phyloP scores from a whole-genome alignment of 2,797 vertebrate genomes.

The Brachyalestes nurse region DNA sequence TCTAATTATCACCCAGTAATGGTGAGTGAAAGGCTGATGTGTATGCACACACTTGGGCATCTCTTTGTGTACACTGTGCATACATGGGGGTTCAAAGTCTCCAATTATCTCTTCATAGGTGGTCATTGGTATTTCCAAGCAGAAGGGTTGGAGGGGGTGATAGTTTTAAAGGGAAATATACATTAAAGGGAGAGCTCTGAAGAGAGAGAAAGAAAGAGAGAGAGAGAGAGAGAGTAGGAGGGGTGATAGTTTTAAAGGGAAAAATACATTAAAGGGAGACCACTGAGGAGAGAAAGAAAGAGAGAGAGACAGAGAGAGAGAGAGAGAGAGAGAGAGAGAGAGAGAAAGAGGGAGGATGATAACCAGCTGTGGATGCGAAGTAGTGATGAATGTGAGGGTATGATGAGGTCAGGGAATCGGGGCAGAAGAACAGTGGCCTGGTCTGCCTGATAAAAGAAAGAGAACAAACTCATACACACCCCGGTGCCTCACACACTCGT shows the following conservation, averaged over 20 bases:
- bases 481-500: slow-evolving; percentile 37
- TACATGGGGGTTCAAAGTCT: slow-evolving; percentile 24
- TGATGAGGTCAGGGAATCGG: slow-evolving; percentile 57
- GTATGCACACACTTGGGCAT: background rate
- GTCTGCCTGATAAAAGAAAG: slow-evolving; percentile 56
- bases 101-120: slow-evolving; percentile 47
- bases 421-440: slow-evolving; percentile 54
- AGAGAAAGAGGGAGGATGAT: slow-evolving; percentile 33
- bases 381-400: slow-evolving; percentile 56
- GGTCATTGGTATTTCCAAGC: slow-evolving; percentile 44
- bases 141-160: slow-evolving; percentile 23
- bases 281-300: background rate
- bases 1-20: slow-evolving; percentile 67
- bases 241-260: slow-evolving; percentile 21
- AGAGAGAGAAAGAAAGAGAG: background rate
- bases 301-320: background rate
- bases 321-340: background rate
- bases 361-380: slow-evolving; percentile 23
- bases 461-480: slow-evolving; percentile 44
- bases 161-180: slow-evolving; percentile 21
- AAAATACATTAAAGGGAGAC: background rate
- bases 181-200: background rate
- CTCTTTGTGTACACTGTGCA: background rate
- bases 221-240: background rate
- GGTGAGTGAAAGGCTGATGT: slow-evolving; percentile 1